Base-by-base conservation (phyloP, 1,140 invertebrate genomes). In the Achatina immaculata region DNA sequence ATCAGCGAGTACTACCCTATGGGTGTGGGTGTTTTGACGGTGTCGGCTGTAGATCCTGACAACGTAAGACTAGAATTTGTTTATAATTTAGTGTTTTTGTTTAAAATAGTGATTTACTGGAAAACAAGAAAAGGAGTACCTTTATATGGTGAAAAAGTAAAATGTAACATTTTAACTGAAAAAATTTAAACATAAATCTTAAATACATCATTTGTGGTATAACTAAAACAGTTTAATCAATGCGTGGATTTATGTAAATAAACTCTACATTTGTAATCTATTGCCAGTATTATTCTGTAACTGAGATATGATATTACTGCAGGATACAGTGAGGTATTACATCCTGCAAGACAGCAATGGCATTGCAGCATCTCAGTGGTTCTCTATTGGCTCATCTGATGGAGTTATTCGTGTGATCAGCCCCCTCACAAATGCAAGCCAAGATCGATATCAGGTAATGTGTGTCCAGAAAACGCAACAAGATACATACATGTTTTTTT, bases 301-400 rank as follows among this genome's bases (percentile, higher is more conserved):
- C n/a, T 45, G 48, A 21, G 7, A 55, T 55, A 36, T 66, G 40
- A 7, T 6, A 24, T 1, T 78, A 4, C 4, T 45, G 1, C 34
- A 78, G 76, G 51, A 78, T 34, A 78, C 42, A 28, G 76, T 78
- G 38, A 66, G 40, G 40, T 78, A 68, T 36, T 68, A 68, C 42
- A 78, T 78, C 31, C 40, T 9, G n/a, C 36, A 1, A 1, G 36
- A 68, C 40, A 58, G 14, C 19, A 36, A 45, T 34, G 76, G 76
- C 7, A 43, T 31, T 43, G 24, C 40, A 6, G 76, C 76, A 48
- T 0, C n/a, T 31, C 19, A 78, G 43, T 78, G 38, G 42, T 78
- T 68, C 36, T 51, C 58, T 34, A 78, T 78, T 28, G 34, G 43
- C 31, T 11, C 58, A 28, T 31, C 43, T 36, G 43, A 43, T 38